Evolutionary conservation across 2,797 vertebrate species (phyloP).

Genomic region (Diglossa cyanea): DNA sequence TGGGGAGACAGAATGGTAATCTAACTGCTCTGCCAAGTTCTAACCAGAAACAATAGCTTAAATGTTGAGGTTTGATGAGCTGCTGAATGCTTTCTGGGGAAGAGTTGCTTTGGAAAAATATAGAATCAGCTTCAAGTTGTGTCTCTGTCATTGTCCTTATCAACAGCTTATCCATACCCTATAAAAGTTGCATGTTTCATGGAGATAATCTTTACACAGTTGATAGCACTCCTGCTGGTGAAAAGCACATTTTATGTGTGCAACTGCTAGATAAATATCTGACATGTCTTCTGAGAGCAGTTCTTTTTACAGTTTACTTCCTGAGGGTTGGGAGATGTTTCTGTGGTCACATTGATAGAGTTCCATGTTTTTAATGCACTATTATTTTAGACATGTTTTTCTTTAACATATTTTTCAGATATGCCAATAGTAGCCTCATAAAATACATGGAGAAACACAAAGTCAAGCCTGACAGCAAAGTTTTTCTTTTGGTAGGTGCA

Average conservation of each 20-base stretch:
- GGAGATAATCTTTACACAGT: not conserved
- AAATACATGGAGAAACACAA: constrained; percentile 99
- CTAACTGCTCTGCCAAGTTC: not conserved
- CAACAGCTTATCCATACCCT: not conserved
- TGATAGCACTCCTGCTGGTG: not conserved
- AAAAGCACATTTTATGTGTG: not conserved
- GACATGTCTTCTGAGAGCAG: not conserved
- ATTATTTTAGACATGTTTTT: constrained; percentile 19
- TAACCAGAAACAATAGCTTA: not conserved
- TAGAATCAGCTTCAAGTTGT: not conserved
- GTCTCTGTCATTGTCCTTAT: not conserved
- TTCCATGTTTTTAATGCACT: not conserved
- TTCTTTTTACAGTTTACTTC: not conserved
- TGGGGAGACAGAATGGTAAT: not conserved
- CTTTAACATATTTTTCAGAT: constrained; percentile 76
- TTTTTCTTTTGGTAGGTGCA: constrained; percentile 91
- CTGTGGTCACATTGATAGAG: not conserved
- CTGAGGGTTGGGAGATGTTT: not conserved
- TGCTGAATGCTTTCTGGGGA: not conserved
- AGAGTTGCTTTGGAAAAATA: not conserved
- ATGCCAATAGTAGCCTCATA: constrained; percentile 97
- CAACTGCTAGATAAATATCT: not conserved
- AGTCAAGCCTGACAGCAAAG: constrained; percentile 98
- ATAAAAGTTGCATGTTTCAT: not conserved
- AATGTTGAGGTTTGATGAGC: not conserved